Evolutionary conservation across 2,888 invertebrate species (phyloP).

Genomic region (Calephelis perditalis): DNA sequence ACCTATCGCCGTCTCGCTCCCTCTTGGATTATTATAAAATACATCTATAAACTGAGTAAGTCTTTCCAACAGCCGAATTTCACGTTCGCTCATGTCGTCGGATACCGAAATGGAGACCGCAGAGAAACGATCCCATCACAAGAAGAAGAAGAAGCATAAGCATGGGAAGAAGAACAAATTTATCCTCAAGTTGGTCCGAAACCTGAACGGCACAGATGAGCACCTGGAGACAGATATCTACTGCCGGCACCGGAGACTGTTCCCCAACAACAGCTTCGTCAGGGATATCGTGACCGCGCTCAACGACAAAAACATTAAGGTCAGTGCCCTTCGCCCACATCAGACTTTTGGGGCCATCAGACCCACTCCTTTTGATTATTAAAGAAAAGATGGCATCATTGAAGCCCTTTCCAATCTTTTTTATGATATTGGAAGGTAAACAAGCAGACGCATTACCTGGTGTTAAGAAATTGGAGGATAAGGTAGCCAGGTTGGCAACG

Average conservation of each 20-base stretch:
- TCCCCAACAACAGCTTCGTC: slow-evolving; percentile 61
- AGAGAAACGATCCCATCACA: slow-evolving; percentile 30
- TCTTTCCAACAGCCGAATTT: slow-evolving; percentile 43
- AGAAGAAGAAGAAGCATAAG: slow-evolving; percentile 30
- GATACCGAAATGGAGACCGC: slow-evolving; percentile 28
- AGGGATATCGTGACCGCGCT: slow-evolving; percentile 59
- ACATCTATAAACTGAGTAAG: neutral
- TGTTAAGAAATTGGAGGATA: too few relatives aligned
- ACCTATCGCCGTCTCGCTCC: neutral
- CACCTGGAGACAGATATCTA: slow-evolving; percentile 59
- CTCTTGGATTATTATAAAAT: neutral
- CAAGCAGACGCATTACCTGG: too few relatives aligned
- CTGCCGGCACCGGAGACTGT: slow-evolving; percentile 48
- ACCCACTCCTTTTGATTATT: too few relatives aligned
- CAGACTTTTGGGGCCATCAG: too few relatives aligned
- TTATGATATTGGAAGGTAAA: too few relatives aligned
- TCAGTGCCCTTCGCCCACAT: slow-evolving; percentile 24
- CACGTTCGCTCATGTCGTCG: slow-evolving; percentile 54
- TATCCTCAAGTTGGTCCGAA: slow-evolving; percentile 49
- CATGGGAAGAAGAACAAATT: slow-evolving; percentile 55
- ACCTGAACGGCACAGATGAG: slow-evolving; percentile 43
- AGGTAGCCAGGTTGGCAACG: too few relatives aligned
- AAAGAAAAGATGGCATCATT: too few relatives aligned
- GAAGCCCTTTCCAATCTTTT: too few relatives aligned
- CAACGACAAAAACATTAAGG: slow-evolving; percentile 59